Percentiles rank a stretch among this genome's conserved stretches.
phyloP scores from a whole-genome alignment of 2,888 invertebrate species.

The Macrosiphum euphorbiae region DNA sequence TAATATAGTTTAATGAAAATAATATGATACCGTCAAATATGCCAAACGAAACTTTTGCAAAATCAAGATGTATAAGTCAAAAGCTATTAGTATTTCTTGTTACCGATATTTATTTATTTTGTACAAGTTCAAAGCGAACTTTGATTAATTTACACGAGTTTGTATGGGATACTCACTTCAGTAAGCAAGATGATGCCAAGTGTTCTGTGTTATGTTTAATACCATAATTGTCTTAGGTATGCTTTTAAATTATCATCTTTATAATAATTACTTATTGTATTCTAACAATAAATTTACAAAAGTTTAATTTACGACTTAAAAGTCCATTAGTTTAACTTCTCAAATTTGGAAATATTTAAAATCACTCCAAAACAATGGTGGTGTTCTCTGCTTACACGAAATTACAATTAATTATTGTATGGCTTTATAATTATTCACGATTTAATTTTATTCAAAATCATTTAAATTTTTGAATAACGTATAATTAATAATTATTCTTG shows the following conservation, averaged over 20 bases:
- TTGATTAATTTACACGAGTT: neutral
- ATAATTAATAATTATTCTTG: neutral
- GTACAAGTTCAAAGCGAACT: neutral
- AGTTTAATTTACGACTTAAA: neutral
- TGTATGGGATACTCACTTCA: neutral
- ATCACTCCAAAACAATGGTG: neutral
- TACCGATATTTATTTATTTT: constrained; percentile 1
- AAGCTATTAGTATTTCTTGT: neutral
- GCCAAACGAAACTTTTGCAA: neutral
- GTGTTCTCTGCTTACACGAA: neutral
- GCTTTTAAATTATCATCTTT: neutral
- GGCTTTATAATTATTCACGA: neutral
- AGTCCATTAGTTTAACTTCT: neutral
- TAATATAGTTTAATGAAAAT: constrained; percentile 11
- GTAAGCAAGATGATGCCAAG: neutral
- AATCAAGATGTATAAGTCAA: neutral
- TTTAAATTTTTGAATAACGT: neutral
- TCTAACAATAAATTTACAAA: neutral
- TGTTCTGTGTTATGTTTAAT: neutral
- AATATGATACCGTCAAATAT: neutral
- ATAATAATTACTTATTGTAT: neutral
- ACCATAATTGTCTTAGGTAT: neutral
- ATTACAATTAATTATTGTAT: neutral
- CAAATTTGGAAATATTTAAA: neutral
- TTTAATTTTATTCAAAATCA: neutral